Conservation (phyloP, 2,888 invertebrate genomes). For the Drosophila hamatofila region DNA sequence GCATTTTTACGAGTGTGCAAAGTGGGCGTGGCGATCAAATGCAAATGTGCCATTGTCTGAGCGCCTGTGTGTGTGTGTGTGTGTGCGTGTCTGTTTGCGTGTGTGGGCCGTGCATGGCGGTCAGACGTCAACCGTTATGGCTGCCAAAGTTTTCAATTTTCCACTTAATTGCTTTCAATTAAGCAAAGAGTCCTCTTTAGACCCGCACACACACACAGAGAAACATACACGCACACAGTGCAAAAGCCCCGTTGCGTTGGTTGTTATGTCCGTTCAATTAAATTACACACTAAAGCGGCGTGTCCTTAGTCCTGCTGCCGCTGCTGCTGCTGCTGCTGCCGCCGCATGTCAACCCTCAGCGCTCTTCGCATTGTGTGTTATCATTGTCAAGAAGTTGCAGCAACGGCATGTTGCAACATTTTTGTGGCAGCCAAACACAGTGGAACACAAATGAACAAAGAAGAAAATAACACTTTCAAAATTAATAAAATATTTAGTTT, state of each 20-base stretch:
- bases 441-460: constrained; percentile 18
- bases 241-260: constrained; percentile 37
- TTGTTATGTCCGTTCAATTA: constrained; percentile 80
- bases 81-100: constrained; percentile 33
- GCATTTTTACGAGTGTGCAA: constrained; percentile 58
- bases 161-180: constrained; percentile 81
- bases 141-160: constrained; percentile 80
- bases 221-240: constrained; percentile 4
- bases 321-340: constrained; percentile 38
- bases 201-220: constrained; percentile 36
- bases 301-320: constrained; percentile 54
- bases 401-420: constrained; percentile 55
- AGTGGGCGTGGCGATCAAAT: constrained; percentile 74
- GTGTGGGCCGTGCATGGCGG: constrained; percentile 40
- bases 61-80: constrained; percentile 15
- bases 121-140: constrained; percentile 79
- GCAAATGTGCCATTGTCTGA: constrained; percentile 64
- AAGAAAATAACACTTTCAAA: neutral
- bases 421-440: constrained; percentile 41
- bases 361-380: constrained; percentile 67
- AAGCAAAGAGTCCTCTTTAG: constrained; percentile 80
- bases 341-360: constrained; percentile 47
- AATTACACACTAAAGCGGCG: constrained; percentile 77
- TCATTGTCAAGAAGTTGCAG: constrained; percentile 77
- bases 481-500: neutral